Conservation (phyloP, 2,888 invertebrate species). For the Tridacna crocea region DNA sequence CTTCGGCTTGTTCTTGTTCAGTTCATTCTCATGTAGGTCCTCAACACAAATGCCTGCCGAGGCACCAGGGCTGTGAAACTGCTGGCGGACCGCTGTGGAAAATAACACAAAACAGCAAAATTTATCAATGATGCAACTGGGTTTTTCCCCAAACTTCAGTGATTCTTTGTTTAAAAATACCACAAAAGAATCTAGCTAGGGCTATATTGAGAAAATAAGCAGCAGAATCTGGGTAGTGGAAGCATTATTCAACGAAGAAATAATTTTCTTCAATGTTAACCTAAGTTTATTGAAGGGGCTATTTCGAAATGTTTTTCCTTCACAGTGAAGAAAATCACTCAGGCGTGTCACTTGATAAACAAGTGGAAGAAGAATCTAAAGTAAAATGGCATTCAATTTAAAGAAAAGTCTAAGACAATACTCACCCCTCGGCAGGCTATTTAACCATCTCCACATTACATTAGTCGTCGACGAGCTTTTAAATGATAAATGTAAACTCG, state of each 20-base stretch:
- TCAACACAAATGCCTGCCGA: conserved; percentile 73
- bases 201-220: too few species aligned
- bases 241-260: too few species aligned
- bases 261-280: too few species aligned
- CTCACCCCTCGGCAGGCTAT: conserved; percentile 72
- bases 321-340: too few species aligned
- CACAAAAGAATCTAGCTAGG: too few species aligned
- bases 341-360: too few species aligned
- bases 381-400: too few species aligned
- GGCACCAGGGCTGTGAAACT: conserved; percentile 70
- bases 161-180: too few species aligned
- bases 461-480: background rate
- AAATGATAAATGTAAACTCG: background rate
- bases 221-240: too few species aligned
- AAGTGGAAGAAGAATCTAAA: too few species aligned
- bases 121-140: background rate
- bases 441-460: conserved; percentile 73
- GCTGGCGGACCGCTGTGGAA: conserved; percentile 70
- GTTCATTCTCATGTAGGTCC: conserved; percentile 59
- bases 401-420: background rate
- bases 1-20: conserved; percentile 1
- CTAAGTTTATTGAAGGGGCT: background rate
- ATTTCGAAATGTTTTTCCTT: background rate
- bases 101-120: background rate
- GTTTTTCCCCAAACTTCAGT: too few species aligned